phyloP scores from a whole-genome alignment of 2,888 invertebrate genomes.

The Eupithecia subfuscata region DNA sequence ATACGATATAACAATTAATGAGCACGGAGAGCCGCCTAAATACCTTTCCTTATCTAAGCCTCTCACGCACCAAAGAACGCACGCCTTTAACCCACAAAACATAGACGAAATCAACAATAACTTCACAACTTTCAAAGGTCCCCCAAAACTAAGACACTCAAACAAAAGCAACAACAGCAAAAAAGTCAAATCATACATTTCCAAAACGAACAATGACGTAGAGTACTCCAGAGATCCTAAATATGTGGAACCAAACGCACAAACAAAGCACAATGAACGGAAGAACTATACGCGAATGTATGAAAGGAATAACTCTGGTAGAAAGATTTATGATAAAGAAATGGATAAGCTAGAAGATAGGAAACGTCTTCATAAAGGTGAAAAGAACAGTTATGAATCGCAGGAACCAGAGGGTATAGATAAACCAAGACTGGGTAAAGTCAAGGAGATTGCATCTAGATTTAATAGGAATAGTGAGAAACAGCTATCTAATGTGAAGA shows the following conservation, averaged over 20 bases:
- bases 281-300: conserved; percentile 63
- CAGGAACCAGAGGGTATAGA: conserved; percentile 45
- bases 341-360: conserved; percentile 42
- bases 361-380: conserved; percentile 50
- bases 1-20: conserved; percentile 82
- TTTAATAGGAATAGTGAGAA: conserved; percentile 71
- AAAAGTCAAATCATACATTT: conserved; percentile 57
- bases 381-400: conserved; percentile 40
- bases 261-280: conserved; percentile 58
- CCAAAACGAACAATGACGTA: conserved; percentile 73
- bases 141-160: conserved; percentile 65
- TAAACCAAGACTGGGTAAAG: conserved; percentile 73
- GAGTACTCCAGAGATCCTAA: conserved; percentile 74
- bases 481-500: conserved; percentile 60
- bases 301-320: conserved; percentile 67
- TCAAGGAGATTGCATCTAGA: conserved; percentile 75
- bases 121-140: conserved; percentile 71
- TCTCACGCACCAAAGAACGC: conserved; percentile 79
- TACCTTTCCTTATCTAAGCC: conserved; percentile 81
- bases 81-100: conserved; percentile 71
- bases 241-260: conserved; percentile 63
- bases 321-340: conserved; percentile 49
- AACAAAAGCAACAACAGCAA: conserved; percentile 62
- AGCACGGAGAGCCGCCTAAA: conserved; percentile 81
- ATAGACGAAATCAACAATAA: conserved; percentile 71